Evolutionary conservation across 2,797 vertebrate genomes (phyloP), one percentile per base, ranked within the genome.

Genomic region (Amazona ochrocephala): DNA sequence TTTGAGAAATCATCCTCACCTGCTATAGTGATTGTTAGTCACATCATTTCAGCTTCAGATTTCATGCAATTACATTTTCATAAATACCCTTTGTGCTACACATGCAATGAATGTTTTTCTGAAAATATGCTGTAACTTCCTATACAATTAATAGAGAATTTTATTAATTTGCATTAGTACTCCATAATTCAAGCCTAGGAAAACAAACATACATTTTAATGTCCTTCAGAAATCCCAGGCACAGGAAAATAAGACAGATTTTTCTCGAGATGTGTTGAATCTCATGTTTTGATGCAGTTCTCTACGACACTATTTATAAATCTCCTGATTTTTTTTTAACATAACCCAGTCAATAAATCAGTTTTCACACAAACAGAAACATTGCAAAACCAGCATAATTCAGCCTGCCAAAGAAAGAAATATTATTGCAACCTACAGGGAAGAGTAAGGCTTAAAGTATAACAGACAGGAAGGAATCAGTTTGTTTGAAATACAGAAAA

Each of bases 1-100:
- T 92, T 83, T 81, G 68, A 93, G 65, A 96, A 92, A 87, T 73
- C 84, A 92, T 77, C 47, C 13, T 48, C 76, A 65, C 10, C 5
- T 56, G 24, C 41, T 39, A 14, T 13, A 56, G 8, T 34, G 44
- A 26, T 84, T 78, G 45, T n/a, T 64, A 50, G 20, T 44, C 20
- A 29, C 4, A 8, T 74, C 45, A 94, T 65, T 84, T 88, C 78
- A 73, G 34, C 22, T 89, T 93, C 81, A 84, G 34, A 56, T 76
- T 30, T 77, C 7, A 18, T 8, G 16, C 6, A 60, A 50, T 26
- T 70, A 82, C 9, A 60, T 73, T 50, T 76, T 62, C 48, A 56
- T 54, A 71, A 60, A 45, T 56, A 39, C 7, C 41, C 9, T 68
- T 51, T 24, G n/a, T 48, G 70, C 21, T 70, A 53, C 24, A 66